Evolutionary conservation across 2,797 vertebrate species (phyloP), one percentile per base, ranked within the genome.

Genomic region (Mallotus villosus): DNA sequence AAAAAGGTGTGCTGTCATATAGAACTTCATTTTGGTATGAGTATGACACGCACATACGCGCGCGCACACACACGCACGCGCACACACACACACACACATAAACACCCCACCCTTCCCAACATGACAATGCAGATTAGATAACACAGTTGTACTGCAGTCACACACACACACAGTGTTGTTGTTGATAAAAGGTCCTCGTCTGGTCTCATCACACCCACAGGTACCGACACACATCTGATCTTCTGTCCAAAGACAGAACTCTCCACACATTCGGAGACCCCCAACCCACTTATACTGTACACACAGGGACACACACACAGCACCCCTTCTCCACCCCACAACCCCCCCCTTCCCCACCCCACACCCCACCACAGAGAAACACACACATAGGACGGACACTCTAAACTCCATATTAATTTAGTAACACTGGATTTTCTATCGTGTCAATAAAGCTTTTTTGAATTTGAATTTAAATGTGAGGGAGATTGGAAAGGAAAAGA

Each of bases 111-210:
- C 57, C 7, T 49, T 67, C 68, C 75, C 72, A 72, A 72, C 76
- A 68, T 81, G 79, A 83, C 81, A 65, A 83, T 77, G 78, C 81
- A 82, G 79, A 85, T 84, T 80, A 82, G 82, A 80, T 76, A 65
- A 78, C 73, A 74, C 24, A 63, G 70, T 68, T 69, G 76, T 46
- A 51, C 80, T 78, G 76, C 71, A 71, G 57, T 53, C 67, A 79
- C 72, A 67, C 79, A 68, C 71, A 57, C 63, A 34, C 80, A 72
- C 60, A 75, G 32, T 8, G 32, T 34, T 7, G 32, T 34, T 41
- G 17, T n/a, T 22, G 57, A 58, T 22, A 21, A 58, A 24, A 9
- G 7, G 21, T 14, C 9, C 57, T 24, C 22, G 57, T 14, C 7
- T 25, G 37, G 25, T 16, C n/a, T 67, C 5, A 16, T 41, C 51